Evolutionary conservation across 2,888 invertebrate species (phyloP), one percentile per base, ranked within the genome.

Genomic region (Neoaliturus tenellus): DNA sequence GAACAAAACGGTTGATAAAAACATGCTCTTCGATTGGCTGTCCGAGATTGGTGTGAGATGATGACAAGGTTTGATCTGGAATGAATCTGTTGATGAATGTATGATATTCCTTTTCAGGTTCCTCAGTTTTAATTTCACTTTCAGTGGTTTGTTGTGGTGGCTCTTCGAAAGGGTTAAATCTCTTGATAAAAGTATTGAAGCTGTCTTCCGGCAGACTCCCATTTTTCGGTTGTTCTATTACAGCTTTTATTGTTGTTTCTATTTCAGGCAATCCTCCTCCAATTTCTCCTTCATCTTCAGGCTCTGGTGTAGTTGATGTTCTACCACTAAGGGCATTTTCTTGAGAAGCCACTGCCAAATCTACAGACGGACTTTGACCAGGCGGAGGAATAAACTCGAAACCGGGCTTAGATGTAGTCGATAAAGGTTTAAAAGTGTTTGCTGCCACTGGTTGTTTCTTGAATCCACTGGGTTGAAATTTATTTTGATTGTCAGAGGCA

Each of bases 151-250:
- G 69, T 4, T 55, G 81, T 35, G 33, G 31, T 2, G 78, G 33
- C 23, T 78, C 78, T 67, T 75, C 81, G 51, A 75, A 67, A 4
- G 84, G 84, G 28, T 82, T 80, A 31, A 84, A 84, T 28, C 84
- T 41, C 28, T 75, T 84, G 8, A 84, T 82, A 35, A 84, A 84
- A 4, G 75, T 78, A 51, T 84, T 84, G 35, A 67, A 84, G 12
- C 33, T 62, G n/a, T 82, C 69, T 31, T 81, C 71, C n/a, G 80
- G 80, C 8, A 81, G 14, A 28, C 55, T 55, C 28, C 75, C 48
- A 69, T 81, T 69, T 20, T 44, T 58, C n/a, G 83, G 28, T 78
- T 31, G 44, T 33, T 78, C 78, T 31, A 78, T 78, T 5, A 33
- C 33, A 55, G 78, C 78, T 78, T 55, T 78, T 1, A 78, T 35